phyloP scores from a whole-genome alignment of 2,888 invertebrate species.

The Eucera pruinosa region DNA sequence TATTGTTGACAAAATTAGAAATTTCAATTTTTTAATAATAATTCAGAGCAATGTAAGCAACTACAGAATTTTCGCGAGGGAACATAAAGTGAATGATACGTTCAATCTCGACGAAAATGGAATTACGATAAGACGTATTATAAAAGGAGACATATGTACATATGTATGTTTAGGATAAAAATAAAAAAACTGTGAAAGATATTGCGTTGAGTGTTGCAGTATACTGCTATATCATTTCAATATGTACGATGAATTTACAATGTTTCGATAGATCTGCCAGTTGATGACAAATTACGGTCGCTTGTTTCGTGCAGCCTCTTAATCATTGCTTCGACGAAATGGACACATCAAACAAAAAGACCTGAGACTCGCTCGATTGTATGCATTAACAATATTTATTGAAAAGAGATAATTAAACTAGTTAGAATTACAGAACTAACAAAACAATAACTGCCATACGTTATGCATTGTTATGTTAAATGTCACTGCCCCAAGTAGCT shows the following conservation, averaged over 20 bases:
- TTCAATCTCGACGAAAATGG: no score
- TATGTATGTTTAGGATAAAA: not conserved
- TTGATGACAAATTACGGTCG: constrained; percentile 28
- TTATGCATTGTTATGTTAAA: no score
- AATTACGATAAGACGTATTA: no score
- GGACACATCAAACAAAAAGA: constrained; percentile 5
- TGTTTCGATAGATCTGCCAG: constrained; percentile 1
- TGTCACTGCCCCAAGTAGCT: no score
- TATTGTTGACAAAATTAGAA: no score
- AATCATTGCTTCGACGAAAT: constrained; percentile 21
- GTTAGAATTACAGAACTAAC: not conserved
- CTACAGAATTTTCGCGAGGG: no score
- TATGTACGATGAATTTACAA: not conserved
- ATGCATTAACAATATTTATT: not conserved
- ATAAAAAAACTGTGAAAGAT: not conserved
- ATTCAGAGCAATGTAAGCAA: no score
- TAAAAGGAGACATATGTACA: no score
- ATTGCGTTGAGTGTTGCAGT: not conserved
- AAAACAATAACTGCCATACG: not conserved
- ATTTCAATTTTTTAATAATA: no score
- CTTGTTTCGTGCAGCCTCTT: constrained; percentile 19
- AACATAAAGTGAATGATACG: no score
- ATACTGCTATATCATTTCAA: not conserved
- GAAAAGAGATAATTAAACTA: not conserved
- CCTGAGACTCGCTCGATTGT: not conserved